phyloP scores from a whole-genome alignment of 64 coral and sea anemone genomes.

The Montipora efflorescens region DNA sequence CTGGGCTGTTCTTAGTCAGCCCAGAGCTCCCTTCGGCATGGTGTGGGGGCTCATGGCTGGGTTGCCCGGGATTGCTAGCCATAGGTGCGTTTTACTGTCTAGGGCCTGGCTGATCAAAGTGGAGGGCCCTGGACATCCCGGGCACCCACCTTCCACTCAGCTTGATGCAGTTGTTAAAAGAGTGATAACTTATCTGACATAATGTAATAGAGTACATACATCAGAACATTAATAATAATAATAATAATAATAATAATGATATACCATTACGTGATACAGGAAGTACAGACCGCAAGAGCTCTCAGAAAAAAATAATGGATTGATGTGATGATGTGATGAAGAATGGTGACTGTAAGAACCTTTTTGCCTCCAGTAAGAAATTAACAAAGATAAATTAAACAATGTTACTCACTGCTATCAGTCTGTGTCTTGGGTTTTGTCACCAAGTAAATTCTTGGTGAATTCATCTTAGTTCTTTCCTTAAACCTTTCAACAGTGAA shows the following conservation, averaged over 20 bases:
- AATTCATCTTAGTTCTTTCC: conserved; percentile 43
- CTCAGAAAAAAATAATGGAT: too few species aligned
- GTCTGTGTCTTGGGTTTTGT: conserved; percentile 39
- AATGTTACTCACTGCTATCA: not conserved
- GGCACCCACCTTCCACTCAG: not conserved
- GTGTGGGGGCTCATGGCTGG: not conserved
- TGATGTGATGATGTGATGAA: too few species aligned
- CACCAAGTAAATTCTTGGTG: conserved; percentile 29
- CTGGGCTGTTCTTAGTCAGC: not conserved
- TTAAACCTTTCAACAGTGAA: conserved; percentile 41
- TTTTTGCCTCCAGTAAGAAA: too few species aligned
- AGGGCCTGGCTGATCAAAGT: not conserved
- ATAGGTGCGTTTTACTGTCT: not conserved
- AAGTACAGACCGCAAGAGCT: too few species aligned
- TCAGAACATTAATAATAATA: too few species aligned
- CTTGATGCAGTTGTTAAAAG: not conserved
- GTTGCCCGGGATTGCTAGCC: not conserved
- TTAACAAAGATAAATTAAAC: too few species aligned
- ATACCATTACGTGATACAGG: too few species aligned
- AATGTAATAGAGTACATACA: too few species aligned
- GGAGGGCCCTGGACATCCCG: not conserved
- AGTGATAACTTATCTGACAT: too few species aligned
- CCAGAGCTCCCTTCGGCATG: not conserved
- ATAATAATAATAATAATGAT: too few species aligned
- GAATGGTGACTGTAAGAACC: too few species aligned